Evolutionary conservation across 2,113 vertebrate species (phyloP), one percentile per base, ranked within the genome.

Genomic region (Percopsis transmontana): DNA sequence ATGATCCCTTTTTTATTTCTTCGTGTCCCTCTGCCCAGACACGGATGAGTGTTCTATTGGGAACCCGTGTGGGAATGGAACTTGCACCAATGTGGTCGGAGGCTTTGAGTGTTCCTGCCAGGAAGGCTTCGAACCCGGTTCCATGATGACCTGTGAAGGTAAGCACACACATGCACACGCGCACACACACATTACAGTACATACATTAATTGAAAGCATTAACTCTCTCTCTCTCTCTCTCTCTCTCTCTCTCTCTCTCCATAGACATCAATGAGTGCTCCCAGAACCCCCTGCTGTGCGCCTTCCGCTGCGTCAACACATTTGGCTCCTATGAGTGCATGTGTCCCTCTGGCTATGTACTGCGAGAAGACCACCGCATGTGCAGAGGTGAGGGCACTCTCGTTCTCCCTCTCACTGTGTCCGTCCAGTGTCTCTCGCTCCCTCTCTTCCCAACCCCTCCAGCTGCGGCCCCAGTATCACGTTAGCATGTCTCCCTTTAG

Each of bases 141-240:
- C 96, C 61, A 95, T 93, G 95, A 95, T 96, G 94, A 95, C 93
- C 1, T 99, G 96, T 1, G 95, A 98, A 92, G 95, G 96, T 96
- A 75, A 33, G 84, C 53, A 44, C 14, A 57, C 13, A 56, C 6
- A 16, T 11, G 1, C 27, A 47, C 13, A 39, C 44, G 14, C 41
- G 21, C 5, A 8, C 7, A 5, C 23, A 42, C 10, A 9, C 8
- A 14, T 19, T 1, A 16, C n/a, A 40, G 20, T 58, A 14, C 39
- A 19, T 5, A 20, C n/a, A 7, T 20, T 7, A 8, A 12, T 52
- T 18, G 20, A 52, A 16, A 14, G 39, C 10, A 52, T 8, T 53
- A 2, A 5, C 24, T 1, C 19, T 39, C 2, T 50, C 21, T 69
- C 4, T 62, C 6, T 60, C 44, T 11, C 58, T 50, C 10, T 19